A percentile compares a stretch with the other conserved stretches of the same genome.
phyloP scores from a whole-genome alignment of 2,888 invertebrate genomes.

The Phyllotreta striolata region DNA sequence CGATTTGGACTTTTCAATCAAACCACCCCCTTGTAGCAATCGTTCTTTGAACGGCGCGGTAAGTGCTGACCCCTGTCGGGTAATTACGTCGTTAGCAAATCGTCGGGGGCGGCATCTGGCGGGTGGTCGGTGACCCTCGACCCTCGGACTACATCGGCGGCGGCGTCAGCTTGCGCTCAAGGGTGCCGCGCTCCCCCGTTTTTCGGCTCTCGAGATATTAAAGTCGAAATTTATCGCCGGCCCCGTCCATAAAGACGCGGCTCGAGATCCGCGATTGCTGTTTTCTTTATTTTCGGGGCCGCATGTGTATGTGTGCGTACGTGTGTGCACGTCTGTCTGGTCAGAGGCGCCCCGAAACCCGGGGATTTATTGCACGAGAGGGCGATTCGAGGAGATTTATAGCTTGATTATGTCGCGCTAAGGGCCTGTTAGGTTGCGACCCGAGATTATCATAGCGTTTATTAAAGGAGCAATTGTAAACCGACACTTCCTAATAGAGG shows the following conservation, averaged over 20 bases:
- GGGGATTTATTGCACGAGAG: conserved; percentile 26
- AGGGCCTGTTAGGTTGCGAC: conserved; percentile 27
- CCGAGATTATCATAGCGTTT: conserved; percentile 17
- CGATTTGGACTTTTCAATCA: conserved; percentile 2
- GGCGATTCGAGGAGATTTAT: conserved; percentile 26
- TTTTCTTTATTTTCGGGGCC: conserved; percentile 51
- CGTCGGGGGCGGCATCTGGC: conserved; percentile 57
- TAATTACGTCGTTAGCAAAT: conserved; percentile 60
- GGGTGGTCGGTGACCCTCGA: conserved; percentile 47
- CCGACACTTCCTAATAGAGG: too few relatives aligned
- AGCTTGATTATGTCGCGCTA: conserved; percentile 24
- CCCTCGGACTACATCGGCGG: conserved; percentile 56
- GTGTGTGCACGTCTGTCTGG: conserved; percentile 7
- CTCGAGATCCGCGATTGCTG: conserved; percentile 55
- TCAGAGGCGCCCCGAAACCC: conserved; percentile 13
- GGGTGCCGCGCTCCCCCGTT: conserved; percentile 41
- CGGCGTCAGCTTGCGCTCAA: conserved; percentile 62
- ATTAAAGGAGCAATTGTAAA: conserved; percentile 7
- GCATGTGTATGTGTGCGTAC: conserved; percentile 24
- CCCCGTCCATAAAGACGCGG: conserved; percentile 54
- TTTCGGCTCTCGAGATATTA: conserved; percentile 54
- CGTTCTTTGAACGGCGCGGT: conserved; percentile 8
- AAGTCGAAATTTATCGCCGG: conserved; percentile 60
- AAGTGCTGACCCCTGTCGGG: conserved; percentile 47
- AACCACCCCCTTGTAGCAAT: background rate